A percentile compares a stretch with the other conserved stretches of the same genome.
Conservation (phyloP, 2,113 vertebrate genomes). For the Aptenodytes patagonicus region DNA sequence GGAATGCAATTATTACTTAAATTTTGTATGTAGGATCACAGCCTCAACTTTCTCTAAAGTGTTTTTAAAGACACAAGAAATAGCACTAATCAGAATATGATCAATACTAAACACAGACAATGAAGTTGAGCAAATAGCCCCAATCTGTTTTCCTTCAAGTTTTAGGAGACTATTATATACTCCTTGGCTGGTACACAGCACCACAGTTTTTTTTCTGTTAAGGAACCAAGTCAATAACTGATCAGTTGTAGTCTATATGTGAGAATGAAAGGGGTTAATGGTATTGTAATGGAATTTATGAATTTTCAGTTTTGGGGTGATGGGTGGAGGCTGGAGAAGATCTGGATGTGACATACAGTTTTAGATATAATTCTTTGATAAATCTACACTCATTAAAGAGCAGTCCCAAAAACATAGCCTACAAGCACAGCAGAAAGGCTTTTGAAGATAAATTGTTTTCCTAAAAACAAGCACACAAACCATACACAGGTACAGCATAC, state of each 20-base stretch:
- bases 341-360: accelerated
- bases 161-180: not conserved
- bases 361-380: not conserved
- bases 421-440: not conserved
- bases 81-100: not conserved
- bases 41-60: not conserved
- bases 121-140: not conserved
- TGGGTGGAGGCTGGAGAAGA: not conserved
- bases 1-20: not conserved
- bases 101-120: not conserved
- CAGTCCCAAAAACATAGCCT: not conserved
- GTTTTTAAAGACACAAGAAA: not conserved
- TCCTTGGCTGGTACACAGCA: not conserved
- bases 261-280: not conserved
- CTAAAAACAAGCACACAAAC: not conserved
- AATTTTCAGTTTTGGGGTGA: not conserved
- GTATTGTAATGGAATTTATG: not conserved
- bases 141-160: not conserved
- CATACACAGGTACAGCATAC: not conserved
- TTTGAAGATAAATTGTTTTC: not conserved
- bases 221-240: not conserved
- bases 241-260: not conserved
- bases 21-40: not conserved
- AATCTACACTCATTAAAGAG: not conserved
- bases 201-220: not conserved